phyloP scores from a whole-genome alignment of 2,113 vertebrate species.

The Psephotus haematonotus region DNA sequence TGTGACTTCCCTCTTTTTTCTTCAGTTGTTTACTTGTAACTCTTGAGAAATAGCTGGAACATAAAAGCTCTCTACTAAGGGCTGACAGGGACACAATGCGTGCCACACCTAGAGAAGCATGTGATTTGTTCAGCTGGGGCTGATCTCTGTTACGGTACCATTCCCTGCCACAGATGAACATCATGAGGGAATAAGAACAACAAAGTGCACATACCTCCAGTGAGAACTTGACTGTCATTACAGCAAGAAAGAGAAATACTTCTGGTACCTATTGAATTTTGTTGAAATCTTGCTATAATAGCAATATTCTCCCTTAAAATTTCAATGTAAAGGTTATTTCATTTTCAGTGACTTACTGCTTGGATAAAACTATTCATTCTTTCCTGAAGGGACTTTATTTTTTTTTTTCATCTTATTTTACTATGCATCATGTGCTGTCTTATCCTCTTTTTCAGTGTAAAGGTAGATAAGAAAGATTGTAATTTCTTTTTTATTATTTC shows the following conservation, averaged over 20 bases:
- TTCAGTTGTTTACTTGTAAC: neutral
- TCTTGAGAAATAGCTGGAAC: neutral
- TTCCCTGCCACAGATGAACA: neutral
- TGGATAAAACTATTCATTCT: fast-evolving
- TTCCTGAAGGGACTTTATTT: neutral
- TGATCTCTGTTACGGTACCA: neutral
- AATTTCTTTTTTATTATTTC: neutral
- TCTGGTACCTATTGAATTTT: neutral
- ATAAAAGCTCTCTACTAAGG: neutral
- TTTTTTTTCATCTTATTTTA: neutral
- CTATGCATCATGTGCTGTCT: neutral
- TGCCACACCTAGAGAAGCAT: neutral
- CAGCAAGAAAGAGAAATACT: neutral
- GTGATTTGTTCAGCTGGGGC: neutral
- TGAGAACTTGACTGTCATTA: neutral
- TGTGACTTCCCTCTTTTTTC: neutral
- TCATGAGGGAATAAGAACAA: neutral
- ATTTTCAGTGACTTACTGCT: neutral
- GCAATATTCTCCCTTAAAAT: neutral
- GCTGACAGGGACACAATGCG: neutral
- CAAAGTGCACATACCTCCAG: too few species aligned
- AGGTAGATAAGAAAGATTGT: neutral
- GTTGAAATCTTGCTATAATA: neutral
- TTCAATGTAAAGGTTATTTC: neutral
- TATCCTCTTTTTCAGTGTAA: neutral